Percentiles rank a stretch among this genome's conserved stretches.
These are phyloP conservation scores for Seriola aureovittata DNA, from an alignment of 2,113 vertebrate genomes.

Conservation along the genomic window DNA sequence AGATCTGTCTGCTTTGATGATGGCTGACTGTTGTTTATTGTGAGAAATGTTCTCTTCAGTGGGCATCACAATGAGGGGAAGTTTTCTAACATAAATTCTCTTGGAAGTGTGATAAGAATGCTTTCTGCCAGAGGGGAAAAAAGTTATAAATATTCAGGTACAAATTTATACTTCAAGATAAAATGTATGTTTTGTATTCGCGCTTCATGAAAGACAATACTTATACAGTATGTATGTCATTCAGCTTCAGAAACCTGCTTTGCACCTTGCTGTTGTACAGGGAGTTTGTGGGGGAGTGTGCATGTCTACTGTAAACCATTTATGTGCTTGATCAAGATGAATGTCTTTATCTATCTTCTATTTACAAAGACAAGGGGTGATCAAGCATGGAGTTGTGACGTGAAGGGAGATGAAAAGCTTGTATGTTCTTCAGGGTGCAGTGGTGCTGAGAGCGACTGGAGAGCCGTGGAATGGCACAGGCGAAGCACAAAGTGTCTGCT, in stretches of 20 bases:
- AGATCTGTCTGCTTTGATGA: constrained; percentile 49
- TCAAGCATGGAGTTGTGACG: constrained; percentile 47
- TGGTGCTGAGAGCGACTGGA: constrained; percentile 1
- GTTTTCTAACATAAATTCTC: constrained; percentile 30
- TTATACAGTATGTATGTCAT: background rate
- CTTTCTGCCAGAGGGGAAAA: constrained; percentile 14
- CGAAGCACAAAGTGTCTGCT: constrained; percentile 26
- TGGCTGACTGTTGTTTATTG: constrained; percentile 43
- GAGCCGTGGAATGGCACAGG: constrained; percentile 10
- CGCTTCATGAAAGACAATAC: background rate
- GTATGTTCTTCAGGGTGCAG: constrained; percentile 8
- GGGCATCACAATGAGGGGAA: constrained; percentile 5
- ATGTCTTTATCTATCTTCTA: constrained; percentile 49
- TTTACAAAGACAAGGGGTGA: constrained; percentile 59
- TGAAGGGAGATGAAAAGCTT: constrained; percentile 42
- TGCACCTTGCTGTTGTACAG: background rate
- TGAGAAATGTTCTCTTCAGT: constrained; percentile 17
- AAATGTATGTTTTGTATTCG: constrained; percentile 3
- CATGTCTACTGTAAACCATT: constrained; percentile 34
- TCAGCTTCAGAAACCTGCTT: background rate
- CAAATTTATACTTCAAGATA: background rate
- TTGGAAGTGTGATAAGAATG: constrained; percentile 21
- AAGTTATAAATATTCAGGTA: background rate
- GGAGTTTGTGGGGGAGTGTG: background rate
- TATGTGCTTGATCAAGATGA: constrained; percentile 59